phyloP scores from a whole-genome alignment of 1,140 invertebrate species.

The Papilio machaon region DNA sequence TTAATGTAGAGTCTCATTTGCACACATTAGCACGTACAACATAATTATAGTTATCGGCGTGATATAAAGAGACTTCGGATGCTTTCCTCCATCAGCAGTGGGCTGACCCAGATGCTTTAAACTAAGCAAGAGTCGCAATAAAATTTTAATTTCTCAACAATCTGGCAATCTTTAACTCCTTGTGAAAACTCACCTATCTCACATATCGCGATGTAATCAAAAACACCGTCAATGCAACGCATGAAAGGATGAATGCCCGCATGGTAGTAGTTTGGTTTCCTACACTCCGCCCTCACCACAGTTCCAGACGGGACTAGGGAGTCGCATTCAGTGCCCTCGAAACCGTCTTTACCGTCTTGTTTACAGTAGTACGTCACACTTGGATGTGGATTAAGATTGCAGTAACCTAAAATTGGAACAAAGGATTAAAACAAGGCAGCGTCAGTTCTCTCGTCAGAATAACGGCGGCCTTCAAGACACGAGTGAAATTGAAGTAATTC shows the following conservation, averaged over 20 bases:
- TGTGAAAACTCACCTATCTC: constrained; percentile 53
- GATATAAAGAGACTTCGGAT: no score
- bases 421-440: not conserved
- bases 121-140: constrained; percentile 33
- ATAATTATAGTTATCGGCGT: no score
- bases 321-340: constrained; percentile 48
- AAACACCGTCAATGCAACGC: constrained; percentile 67
- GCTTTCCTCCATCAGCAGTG: not conserved
- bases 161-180: no score
- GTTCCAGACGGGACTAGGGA: constrained; percentile 53
- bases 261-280: constrained; percentile 57
- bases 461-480: not conserved
- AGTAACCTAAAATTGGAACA: constrained; percentile 51
- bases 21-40: no score
- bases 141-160: constrained; percentile 35
- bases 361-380: constrained; percentile 60
- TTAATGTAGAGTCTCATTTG: no score
- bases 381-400: constrained; percentile 47
- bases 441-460: not conserved
- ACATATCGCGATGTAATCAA: constrained; percentile 65
- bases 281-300: constrained; percentile 51
- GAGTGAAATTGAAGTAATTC: not conserved
- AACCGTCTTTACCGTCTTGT: constrained; percentile 31
- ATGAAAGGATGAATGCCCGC: constrained; percentile 48
- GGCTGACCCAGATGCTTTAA: constrained; percentile 41